phyloP scores from a whole-genome alignment of 2,797 vertebrate genomes.

The Oceanodroma leucorhoa region DNA sequence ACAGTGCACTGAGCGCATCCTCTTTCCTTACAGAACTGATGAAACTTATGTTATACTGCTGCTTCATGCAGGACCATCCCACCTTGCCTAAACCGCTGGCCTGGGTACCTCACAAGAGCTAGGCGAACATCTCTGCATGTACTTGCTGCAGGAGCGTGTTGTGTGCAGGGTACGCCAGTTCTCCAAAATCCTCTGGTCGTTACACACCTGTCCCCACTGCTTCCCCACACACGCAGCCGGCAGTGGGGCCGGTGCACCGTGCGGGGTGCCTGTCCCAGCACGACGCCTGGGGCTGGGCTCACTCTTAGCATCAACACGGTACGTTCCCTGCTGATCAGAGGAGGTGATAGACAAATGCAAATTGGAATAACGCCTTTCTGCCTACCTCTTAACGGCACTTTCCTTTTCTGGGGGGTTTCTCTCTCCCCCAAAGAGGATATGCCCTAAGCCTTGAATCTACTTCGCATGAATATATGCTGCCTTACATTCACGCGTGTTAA shows the following conservation, averaged over 20 bases:
- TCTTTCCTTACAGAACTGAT: fast-evolving
- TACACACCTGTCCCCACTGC: fast-evolving
- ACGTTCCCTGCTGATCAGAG: fast-evolving
- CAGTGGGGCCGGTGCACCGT: fast-evolving
- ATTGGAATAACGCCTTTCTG: background rate
- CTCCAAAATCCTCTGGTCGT: background rate
- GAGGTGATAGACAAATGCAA: fast-evolving
- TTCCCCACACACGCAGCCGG: fast-evolving
- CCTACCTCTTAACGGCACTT: fast-evolving
- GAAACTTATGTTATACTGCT: fast-evolving
- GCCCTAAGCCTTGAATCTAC: background rate
- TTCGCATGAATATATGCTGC: background rate
- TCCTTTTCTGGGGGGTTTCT: background rate
- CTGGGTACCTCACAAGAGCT: fast-evolving
- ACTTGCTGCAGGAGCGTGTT: background rate
- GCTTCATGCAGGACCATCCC: background rate
- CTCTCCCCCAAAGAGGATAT: background rate
- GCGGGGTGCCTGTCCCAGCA: background rate
- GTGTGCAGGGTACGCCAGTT: background rate
- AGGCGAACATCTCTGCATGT: fast-evolving
- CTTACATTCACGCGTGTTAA: fast-evolving
- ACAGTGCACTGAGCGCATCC: background rate
- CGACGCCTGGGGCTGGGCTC: background rate
- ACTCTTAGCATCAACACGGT: fast-evolving
- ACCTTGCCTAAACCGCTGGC: background rate